Base-by-base conservation (phyloP, 2,888 invertebrate species). In the Aplocera efformata region DNA sequence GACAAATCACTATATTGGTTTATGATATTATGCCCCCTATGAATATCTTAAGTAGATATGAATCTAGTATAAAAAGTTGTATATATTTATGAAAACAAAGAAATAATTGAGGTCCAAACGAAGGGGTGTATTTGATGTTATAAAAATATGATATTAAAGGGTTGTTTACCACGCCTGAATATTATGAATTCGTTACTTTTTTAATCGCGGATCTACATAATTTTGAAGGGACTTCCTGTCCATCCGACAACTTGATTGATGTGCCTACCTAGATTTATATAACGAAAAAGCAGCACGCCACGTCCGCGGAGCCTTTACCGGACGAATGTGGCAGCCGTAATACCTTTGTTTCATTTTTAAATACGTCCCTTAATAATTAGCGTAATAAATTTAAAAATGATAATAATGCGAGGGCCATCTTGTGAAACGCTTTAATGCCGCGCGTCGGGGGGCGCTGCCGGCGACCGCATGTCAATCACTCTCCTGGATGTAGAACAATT, bases 331-430 rank as follows among this genome's bases (percentile, higher is more conserved):
- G 70, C 74, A 75, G 66, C 63, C 63, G 63, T 79, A 79, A 75
- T 77, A 76, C 80, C 74, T 84, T 83, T 83, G 83, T 84, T 84
- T 84, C 72, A 79, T 85, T 85, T 85, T 84, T 81, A 79, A 80
- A 85, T 79, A 78, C 72, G 79, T 69, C 66, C 79, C 76, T 76
- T 79, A 72, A 81, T 86, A 86, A 88, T 88, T 86, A 86, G 85
- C 80, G 83, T 85, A 83, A 88, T 86, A 88, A 85, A 88, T 88
- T 84, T 84, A 79, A 79, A 88, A 88, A 88, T 82, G 88, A 86
- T 88, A 86, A 83, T 82, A 79, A 78, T 76, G 66, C 75, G 69
- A 75, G 83, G 79, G 79, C 78, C 78, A 81, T 83, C 86, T 84
- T 84, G 84, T 80, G 79, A 77, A 79, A 66, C 72, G 81, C 69